Evolutionary conservation across 2,797 vertebrate species (phyloP), one percentile per base, ranked within the genome.

Genomic region (Tapera naevia): DNA sequence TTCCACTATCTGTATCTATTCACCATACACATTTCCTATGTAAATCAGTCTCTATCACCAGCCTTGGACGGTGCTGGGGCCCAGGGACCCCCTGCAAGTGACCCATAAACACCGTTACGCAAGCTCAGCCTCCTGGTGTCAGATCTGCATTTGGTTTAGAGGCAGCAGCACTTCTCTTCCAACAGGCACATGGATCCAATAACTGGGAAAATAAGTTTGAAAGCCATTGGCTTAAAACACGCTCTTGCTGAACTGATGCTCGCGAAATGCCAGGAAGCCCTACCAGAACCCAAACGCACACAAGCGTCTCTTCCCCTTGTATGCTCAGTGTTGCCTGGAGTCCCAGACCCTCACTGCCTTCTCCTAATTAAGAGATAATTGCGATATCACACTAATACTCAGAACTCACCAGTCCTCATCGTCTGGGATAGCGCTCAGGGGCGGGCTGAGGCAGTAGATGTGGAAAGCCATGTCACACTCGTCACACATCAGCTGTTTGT

Each of bases 381-480:
- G 43, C 2, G 4, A 17, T 24, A 56, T 13, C 66, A 21, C 41
- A 37, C 32, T 3, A 9, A n/a, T 6, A 11, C 30, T 37, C 10
- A 17, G 13, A 32, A 85, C 98, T 98, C 70, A 99, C 99, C 99
- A 99, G 96, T 99, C 99, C 23, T 99, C 99, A 7, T 99, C 99
- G 0, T 98, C 97, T 0, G 99, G 99, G 37, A 99, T 98, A 48
- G 97, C 95, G 91, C 98, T 98, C 24, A 99, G 98, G 1, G 99
- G 99, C 4, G 99, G 99, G 90, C 96, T 97, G 54, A 99, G 98
- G 86, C 99, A 99, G 97, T 99, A 99, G 33, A 93, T 99, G 97
- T 99, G 99, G 97, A 98, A 99, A 53, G 99, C 99, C 99, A 99
- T 99, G 97, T 99, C 99, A 8, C 99, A 99, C 95, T 99, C 99